These are phyloP conservation scores for Hippocampus abdominalis DNA, from an alignment of 2,113 vertebrate species.

Conservation along the genomic window DNA sequence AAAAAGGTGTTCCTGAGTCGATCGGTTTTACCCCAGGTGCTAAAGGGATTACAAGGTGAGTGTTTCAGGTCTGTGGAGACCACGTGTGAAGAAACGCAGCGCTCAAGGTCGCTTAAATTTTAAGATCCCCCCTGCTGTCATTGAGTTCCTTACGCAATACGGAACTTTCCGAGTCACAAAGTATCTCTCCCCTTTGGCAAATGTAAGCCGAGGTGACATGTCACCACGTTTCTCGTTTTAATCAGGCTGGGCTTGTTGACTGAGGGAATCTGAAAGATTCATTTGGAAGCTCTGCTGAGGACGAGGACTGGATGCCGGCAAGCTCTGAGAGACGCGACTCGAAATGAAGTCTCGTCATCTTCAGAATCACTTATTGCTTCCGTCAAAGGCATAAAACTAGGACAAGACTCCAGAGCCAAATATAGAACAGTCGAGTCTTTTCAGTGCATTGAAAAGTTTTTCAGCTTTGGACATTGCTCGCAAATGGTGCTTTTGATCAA, in stretches of 20 bases:
- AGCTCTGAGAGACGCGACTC: constrained; percentile 19
- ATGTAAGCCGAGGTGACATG: constrained; percentile 18
- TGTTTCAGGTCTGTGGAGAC: constrained; percentile 1
- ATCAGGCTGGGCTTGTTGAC: constrained; percentile 31
- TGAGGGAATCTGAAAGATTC: constrained; percentile 48
- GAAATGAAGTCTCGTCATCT: constrained; percentile 43
- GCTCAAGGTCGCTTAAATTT: background rate
- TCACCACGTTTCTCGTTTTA: constrained; percentile 40
- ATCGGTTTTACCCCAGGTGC: background rate
- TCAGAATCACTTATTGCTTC: constrained; percentile 37
- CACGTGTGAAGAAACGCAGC: background rate
- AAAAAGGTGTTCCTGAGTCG: background rate
- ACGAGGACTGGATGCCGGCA: constrained; percentile 13
- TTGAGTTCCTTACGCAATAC: constrained; percentile 2
- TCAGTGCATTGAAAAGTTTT: constrained; percentile 24
- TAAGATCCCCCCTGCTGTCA: constrained; percentile 1
- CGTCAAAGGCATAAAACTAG: constrained; percentile 44
- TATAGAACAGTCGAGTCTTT: constrained; percentile 39
- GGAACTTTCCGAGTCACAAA: constrained; percentile 15
- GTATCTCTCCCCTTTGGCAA: constrained; percentile 10
- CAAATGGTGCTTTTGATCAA: constrained; percentile 1
- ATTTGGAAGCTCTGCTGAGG: constrained; percentile 28
- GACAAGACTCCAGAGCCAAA: constrained; percentile 21
- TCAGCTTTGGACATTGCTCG: constrained; percentile 11
- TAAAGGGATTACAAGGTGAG: background rate